Evolutionary conservation across 2,113 vertebrate species (phyloP).

Genomic region (Mohoua ochrocephala): DNA sequence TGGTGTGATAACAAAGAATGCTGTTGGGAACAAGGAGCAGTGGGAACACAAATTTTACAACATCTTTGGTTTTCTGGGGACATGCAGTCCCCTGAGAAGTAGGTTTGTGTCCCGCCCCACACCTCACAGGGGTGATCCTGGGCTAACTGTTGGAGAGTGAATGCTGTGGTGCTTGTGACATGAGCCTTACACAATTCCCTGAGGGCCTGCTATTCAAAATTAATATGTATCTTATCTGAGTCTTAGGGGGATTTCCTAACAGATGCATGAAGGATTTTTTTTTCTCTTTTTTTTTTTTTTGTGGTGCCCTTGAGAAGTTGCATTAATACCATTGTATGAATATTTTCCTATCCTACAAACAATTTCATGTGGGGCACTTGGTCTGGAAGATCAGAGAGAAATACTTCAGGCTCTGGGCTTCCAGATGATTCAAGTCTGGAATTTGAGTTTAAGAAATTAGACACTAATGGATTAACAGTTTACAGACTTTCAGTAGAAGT

Average conservation of each 20-base stretch:
- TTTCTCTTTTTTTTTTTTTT: neutral
- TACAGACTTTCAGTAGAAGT: neutral
- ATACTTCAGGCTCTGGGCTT: neutral
- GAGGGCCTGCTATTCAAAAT: constrained; percentile 2
- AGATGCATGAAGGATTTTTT: neutral
- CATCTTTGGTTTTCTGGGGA: neutral
- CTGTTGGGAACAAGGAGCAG: neutral
- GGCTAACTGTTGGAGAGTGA: neutral
- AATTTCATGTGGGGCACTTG: neutral
- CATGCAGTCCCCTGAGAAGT: neutral
- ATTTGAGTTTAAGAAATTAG: neutral
- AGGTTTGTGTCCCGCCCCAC: neutral
- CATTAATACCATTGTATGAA: neutral
- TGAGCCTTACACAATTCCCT: constrained; percentile 2
- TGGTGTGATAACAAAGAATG: neutral
- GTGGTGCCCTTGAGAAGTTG: neutral
- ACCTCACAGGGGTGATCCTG: neutral
- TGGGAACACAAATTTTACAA: neutral
- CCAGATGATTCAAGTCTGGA: neutral
- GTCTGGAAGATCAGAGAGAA: constrained; percentile 20
- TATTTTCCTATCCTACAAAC: constrained; percentile 23
- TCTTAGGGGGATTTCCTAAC: constrained; percentile 32
- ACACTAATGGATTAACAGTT: neutral
- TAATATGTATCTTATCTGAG: neutral
- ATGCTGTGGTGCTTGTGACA: neutral